Percentiles rank a stretch among this genome's conserved stretches.
These are phyloP conservation scores for Belonocnema kinseyi DNA, from an alignment of 1,140 invertebrate species.

Conservation along the genomic window DNA sequence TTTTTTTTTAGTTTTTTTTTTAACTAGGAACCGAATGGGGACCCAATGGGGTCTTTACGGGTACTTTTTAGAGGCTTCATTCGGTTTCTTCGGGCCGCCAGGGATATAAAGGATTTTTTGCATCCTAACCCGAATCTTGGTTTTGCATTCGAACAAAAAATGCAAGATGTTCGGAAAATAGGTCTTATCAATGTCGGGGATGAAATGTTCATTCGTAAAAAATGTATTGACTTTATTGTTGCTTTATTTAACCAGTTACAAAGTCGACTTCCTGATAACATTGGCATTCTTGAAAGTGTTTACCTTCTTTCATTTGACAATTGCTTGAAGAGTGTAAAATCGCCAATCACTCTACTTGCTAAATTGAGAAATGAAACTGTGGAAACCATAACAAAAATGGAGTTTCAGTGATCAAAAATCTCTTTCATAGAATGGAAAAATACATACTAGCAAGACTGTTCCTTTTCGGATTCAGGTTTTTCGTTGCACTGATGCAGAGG, in stretches of 20 bases:
- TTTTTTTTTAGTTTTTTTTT: no score
- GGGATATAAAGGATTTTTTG: conserved; percentile 41
- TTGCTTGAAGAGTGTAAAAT: neutral
- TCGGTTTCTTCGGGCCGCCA: no score
- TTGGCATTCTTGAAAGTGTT: neutral
- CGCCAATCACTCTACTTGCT: neutral
- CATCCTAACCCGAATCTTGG: conserved; percentile 41
- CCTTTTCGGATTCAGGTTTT: conserved; percentile 37
- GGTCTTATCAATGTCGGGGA: neutral
- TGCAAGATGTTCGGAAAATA: conserved; percentile 9
- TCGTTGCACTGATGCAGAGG: conserved; percentile 29
- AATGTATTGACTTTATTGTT: neutral
- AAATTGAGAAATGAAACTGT: neutral
- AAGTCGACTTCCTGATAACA: neutral
- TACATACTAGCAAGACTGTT: neutral
- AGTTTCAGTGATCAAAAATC: conserved; percentile 31
- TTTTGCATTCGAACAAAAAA: conserved; percentile 39
- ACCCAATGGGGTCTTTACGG: no score
- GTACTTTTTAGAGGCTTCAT: no score
- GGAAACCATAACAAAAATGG: conserved; percentile 30
- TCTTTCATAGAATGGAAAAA: conserved; percentile 26
- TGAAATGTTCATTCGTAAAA: neutral
- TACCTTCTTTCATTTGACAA: neutral
- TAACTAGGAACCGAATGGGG: no score
- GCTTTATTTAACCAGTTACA: no score